Base-by-base conservation (phyloP, 1,140 invertebrate genomes). In the Lordiphosa collinella region DNA sequence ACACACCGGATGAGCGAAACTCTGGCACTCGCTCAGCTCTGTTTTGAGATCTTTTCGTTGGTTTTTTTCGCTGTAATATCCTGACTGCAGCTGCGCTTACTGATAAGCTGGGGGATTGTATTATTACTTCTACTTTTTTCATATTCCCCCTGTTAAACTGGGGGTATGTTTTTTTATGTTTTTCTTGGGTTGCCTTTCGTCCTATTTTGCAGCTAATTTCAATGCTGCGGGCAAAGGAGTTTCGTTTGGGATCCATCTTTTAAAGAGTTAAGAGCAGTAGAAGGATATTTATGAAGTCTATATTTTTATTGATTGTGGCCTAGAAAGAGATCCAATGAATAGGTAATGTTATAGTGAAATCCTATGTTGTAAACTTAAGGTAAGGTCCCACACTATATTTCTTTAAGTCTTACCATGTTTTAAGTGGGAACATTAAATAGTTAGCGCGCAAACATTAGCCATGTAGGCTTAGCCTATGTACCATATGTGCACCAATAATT, bases 1-100 rank as follows among this genome's bases (percentile, higher is more conserved):
- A 86, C 82, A 86, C 82, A 86, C 80, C 80, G 82, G 80, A 86
- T 86, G 68, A 86, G 65, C 75, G 78, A 41, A 68, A 50, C 65
- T 41, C 34, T 12, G 37, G 37, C 56, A 32, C 54, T 46, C 40
- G 29, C 48, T 43, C 38, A 35, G 32, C 51, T 43, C 52, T 54
- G n/a, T 35, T 32, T 57, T 36, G 29, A 68, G 57, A 68, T 65
- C 61, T 53, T 34, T 38, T 52, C 13, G 36, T 50, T 56, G 52
- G 56, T 34, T 46, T 50, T 55, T 59, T 54, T 58, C 46, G 65
- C 74, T 76, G 65, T 70, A 62, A 82, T 72, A 48, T 59, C 37
- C 59, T 64, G 53, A 66, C 63, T 66, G 74, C 63, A 63, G 63
- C 53, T 65, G 67, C 40, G 68, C 60, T 78, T 41, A 59, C 78